A percentile compares a stretch with the other conserved stretches of the same genome.
phyloP scores from a whole-genome alignment of 2,888 invertebrate species.

The Clepsis dumicolana region DNA sequence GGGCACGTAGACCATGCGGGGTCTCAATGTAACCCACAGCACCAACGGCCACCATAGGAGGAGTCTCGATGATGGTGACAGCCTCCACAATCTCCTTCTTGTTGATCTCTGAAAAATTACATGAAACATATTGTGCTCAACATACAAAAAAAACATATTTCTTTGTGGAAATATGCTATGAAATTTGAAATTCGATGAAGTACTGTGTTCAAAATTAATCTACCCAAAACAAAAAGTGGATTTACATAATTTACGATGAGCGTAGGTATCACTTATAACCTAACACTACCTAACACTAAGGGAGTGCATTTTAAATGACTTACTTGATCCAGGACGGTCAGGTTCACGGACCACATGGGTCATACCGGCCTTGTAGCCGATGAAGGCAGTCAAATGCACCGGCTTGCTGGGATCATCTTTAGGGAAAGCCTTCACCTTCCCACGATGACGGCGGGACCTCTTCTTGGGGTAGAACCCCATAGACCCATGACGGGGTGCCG shows the following conservation, averaged over 20 bases:
- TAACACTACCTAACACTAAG: neutral
- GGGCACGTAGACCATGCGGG: constrained; percentile 97
- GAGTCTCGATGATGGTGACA: constrained; percentile 98
- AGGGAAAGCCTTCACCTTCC: constrained; percentile 99
- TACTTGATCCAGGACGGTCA: constrained; percentile 99
- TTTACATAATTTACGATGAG: neutral
- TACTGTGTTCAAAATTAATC: no score
- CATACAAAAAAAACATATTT: neutral
- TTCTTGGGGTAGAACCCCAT: constrained; percentile 99
- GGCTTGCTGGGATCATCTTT: constrained; percentile 98
- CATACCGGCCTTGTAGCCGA: constrained; percentile 99
- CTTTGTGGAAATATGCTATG: neutral
- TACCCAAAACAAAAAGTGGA: no score
- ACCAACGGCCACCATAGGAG: constrained; percentile 99
- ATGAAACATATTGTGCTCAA: neutral
- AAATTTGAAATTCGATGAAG: no score
- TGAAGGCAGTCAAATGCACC: constrained; percentile 98
- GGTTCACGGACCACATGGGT: constrained; percentile 99
- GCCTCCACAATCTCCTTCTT: constrained; percentile 99
- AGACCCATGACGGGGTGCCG: constrained; percentile 99
- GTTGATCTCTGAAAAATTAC: constrained; percentile 93
- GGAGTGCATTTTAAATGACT: no score
- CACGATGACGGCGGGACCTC: constrained; percentile 97
- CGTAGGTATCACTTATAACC: neutral
- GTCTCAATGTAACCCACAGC: constrained; percentile 99